Conservation (phyloP, 2,113 vertebrate species). For the Colius striatus region DNA sequence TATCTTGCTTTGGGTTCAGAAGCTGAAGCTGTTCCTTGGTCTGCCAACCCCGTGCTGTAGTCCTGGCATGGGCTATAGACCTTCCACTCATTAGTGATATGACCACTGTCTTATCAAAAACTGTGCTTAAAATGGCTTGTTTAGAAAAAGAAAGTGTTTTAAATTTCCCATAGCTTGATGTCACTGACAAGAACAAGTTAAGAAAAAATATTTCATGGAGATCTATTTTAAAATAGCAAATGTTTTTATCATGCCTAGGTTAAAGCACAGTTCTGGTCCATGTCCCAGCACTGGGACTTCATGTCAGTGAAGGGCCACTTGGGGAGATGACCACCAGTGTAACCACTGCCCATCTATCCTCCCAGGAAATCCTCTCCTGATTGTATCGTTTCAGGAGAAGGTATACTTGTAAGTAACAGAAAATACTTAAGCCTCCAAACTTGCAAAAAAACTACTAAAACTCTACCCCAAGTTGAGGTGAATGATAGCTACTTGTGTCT, state of each 20-base stretch:
- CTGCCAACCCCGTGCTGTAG: neutral
- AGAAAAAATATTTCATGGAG: neutral
- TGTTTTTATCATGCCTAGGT: neutral
- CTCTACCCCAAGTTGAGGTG: neutral
- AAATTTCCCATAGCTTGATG: neutral
- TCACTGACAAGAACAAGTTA: neutral
- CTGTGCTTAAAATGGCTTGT: fast-evolving
- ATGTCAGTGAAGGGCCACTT: neutral
- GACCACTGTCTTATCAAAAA: neutral
- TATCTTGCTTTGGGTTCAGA: neutral
- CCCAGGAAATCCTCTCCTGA: neutral
- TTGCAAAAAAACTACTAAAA: neutral
- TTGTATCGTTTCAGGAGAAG: neutral
- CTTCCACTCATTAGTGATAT: neutral
- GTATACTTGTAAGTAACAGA: neutral
- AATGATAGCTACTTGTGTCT: neutral
- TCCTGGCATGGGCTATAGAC: neutral
- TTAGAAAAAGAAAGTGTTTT: neutral
- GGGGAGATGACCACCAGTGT: neutral
- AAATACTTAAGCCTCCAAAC: neutral
- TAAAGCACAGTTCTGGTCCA: neutral
- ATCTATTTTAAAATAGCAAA: neutral
- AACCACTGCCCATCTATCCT: neutral
- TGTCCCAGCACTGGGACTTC: neutral
- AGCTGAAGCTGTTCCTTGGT: neutral